Evolutionary conservation across 1,140 invertebrate genomes (phyloP).

Genomic region (Marisa cornuarietis): DNA sequence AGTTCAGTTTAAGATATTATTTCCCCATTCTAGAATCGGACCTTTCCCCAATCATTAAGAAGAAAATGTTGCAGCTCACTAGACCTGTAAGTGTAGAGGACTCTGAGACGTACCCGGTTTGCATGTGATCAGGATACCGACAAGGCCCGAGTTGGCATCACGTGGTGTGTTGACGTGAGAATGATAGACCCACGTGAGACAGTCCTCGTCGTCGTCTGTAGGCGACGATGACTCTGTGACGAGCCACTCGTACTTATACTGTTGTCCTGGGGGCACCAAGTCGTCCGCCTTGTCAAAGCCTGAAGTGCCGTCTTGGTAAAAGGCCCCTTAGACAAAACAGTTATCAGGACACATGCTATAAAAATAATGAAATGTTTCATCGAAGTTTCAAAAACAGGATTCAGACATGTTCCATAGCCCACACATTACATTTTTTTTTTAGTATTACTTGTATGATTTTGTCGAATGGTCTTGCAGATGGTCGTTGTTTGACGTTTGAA

Average conservation of each 20-base stretch:
- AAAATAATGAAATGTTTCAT: neutral
- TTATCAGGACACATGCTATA: too few species aligned
- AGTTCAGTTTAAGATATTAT: too few species aligned
- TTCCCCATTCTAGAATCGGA: too few species aligned
- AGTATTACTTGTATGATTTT: too few species aligned
- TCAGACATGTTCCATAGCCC: neutral
- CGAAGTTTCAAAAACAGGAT: neutral
- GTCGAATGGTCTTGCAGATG: neutral
- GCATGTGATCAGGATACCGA: constrained; percentile 48
- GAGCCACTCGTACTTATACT: constrained; percentile 41
- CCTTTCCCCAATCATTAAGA: too few species aligned
- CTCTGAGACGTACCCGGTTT: constrained; percentile 33
- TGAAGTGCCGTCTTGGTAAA: constrained; percentile 24
- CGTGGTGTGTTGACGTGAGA: constrained; percentile 46
- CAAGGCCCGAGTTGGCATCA: constrained; percentile 45
- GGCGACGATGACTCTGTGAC: constrained; percentile 40
- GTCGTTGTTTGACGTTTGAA: neutral
- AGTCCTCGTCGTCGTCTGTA: constrained; percentile 43
- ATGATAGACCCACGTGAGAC: constrained; percentile 55
- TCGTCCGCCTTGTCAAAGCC: constrained; percentile 29
- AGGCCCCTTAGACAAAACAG: constrained; percentile 11
- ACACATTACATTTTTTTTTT: too few species aligned
- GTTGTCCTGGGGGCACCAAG: constrained; percentile 38
- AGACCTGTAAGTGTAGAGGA: too few species aligned
- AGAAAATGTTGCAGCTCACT: too few species aligned